Base-by-base conservation (phyloP, 2,797 vertebrate species). In the Gymnothorax javanicus region DNA sequence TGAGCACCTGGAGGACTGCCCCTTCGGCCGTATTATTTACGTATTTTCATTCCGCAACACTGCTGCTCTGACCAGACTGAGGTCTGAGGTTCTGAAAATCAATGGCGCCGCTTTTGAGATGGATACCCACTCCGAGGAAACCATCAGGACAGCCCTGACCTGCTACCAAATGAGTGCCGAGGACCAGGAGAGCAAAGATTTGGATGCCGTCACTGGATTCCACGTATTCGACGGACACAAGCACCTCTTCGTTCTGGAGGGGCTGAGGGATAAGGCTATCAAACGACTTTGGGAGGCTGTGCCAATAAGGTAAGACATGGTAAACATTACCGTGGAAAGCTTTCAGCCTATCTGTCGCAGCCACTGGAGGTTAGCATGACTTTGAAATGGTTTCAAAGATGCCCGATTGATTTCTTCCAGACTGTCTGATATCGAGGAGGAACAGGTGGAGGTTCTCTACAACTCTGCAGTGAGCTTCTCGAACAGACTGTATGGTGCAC, bases 181-280 rank as follows among this genome's bases (percentile, higher is more conserved):
- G 88, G 83, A 86, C 33, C 89, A 91, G 88, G 90, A 93, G 2
- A 92, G 89, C 89, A 90, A 84, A 2, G 83, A 92, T 67, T 89
- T 97, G 89, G 95, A 98, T 85, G 87, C 96, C 87, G 91, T 98
- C 88, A 96, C 97, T 0, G 97, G 97, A 82, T 96, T 98, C 93
- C 96, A 98, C 25, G 77, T 97, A 86, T 43, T 94, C 85, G 97
- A 98, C 81, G 95, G 94, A 73, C 89, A 64, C 87, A 88, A 90
- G 17, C 95, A 97, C 91, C 92, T 98, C 82, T 94, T 97, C 84
- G 88, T 98, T 85, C 92, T 97, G 59, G 97, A 98, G 92, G 97
- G 97, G 82, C 89, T 98, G 87, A 97, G 93, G 81, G 90, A 95
- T 54, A 92, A 91, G 88, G 96, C 96, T 82, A 90, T 98, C 87